Percentiles rank a stretch among this genome's conserved stretches.
Conservation (phyloP, 1,140 invertebrate genomes). For the Drosophila virilis region DNA sequence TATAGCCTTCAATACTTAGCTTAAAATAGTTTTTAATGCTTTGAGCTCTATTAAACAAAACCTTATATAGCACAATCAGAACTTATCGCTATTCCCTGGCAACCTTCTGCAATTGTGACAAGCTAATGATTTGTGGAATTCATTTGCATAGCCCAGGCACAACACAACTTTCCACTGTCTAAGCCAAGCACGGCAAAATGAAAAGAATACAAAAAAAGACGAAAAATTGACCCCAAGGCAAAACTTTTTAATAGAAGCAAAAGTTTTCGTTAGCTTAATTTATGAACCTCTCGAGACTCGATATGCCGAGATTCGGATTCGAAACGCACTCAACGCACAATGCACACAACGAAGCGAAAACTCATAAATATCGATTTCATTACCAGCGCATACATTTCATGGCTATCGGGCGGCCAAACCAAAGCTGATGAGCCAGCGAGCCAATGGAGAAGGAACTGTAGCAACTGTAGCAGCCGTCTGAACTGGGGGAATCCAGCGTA, state of each 20-base stretch:
- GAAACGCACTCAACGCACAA: constrained; percentile 42
- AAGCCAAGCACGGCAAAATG: background rate
- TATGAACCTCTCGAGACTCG: constrained; percentile 78
- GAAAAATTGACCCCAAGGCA: constrained; percentile 16
- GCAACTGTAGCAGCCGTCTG: background rate
- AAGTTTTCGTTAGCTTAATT: constrained; percentile 73
- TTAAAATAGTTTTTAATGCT: too few species aligned
- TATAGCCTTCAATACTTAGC: background rate
- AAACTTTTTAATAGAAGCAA: constrained; percentile 75
- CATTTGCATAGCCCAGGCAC: constrained; percentile 35
- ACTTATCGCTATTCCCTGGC: constrained; percentile 48
- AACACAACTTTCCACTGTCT: constrained; percentile 8
- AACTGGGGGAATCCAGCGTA: constrained; percentile 23
- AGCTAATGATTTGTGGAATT: constrained; percentile 65
- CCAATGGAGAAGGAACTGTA: constrained; percentile 11
- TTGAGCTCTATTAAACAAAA: too few species aligned
- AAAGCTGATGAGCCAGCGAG: constrained; percentile 40
- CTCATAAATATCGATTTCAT: constrained; percentile 83
- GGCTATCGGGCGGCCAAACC: constrained; percentile 49
- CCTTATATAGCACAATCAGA: constrained; percentile 8
- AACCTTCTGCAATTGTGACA: constrained; percentile 45
- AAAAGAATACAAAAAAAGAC: background rate
- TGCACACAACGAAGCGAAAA: constrained; percentile 46
- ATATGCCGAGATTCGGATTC: constrained; percentile 46
- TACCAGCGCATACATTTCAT: constrained; percentile 74